These are phyloP conservation scores for Zelleria hepariella DNA, from an alignment of 2,888 invertebrate genomes.

Conservation along the genomic window DNA sequence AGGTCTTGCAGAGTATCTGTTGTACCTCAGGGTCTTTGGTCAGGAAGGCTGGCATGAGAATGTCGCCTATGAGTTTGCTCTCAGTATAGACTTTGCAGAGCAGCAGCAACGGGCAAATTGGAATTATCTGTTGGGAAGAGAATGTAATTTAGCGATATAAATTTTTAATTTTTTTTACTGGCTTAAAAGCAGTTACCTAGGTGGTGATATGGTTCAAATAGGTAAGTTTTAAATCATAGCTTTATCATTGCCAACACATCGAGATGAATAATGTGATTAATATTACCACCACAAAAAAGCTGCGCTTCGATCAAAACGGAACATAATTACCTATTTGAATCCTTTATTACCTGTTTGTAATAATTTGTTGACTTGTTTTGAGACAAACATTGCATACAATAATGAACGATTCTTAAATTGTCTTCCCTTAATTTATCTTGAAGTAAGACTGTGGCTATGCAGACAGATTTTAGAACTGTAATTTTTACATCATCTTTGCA, in stretches of 20 bases:
- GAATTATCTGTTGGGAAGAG: slow-evolving; percentile 33
- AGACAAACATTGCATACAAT: not conserved
- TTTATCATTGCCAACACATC: no score
- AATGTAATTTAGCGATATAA: no score
- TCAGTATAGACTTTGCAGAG: slow-evolving; percentile 40
- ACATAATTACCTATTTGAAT: no score
- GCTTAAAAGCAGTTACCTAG: no score
- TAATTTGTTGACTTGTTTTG: not conserved
- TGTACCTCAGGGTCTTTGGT: slow-evolving; percentile 41
- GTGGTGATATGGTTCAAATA: no score
- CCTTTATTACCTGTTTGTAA: not conserved
- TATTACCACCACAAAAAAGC: no score
- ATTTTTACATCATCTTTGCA: not conserved
- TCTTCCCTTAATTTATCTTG: not conserved
- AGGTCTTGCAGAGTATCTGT: slow-evolving; percentile 26
- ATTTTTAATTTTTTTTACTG: no score
- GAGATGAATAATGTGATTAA: no score
- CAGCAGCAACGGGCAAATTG: slow-evolving; percentile 42
- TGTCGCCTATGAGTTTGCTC: slow-evolving; percentile 52
- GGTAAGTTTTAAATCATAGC: no score
- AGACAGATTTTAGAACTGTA: not conserved
- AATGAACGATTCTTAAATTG: not conserved
- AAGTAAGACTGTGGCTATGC: not conserved
- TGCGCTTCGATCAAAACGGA: no score
- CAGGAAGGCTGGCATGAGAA: slow-evolving; percentile 51